Percentiles rank a stretch among this genome's conserved stretches.
phyloP scores from a whole-genome alignment of 1,140 invertebrate species.

The Cotesia chilonis region DNA sequence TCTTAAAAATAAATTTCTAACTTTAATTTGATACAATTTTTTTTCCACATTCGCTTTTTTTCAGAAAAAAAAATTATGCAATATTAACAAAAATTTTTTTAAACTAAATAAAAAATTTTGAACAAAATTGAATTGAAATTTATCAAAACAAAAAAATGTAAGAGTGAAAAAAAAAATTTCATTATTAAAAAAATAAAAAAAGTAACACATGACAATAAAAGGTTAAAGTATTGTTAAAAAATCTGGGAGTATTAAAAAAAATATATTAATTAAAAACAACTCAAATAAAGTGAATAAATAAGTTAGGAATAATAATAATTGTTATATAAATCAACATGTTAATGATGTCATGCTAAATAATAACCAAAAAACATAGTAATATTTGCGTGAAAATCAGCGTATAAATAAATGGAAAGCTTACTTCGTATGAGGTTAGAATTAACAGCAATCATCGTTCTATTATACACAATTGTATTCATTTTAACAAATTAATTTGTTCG shows the following conservation, averaged over 20 bases:
- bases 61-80: too few relatives aligned
- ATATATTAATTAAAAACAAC: neutral
- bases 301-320: neutral
- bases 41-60: too few relatives aligned
- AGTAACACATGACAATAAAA: too few relatives aligned
- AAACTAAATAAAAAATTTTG: too few relatives aligned
- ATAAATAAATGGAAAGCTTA: slow-evolving; percentile 46
- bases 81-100: too few relatives aligned
- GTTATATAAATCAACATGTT: neutral
- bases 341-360: slow-evolving; percentile 14
- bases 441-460: slow-evolving; percentile 47
- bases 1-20: too few relatives aligned
- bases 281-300: neutral
- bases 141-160: too few relatives aligned
- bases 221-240: neutral
- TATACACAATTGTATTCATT: slow-evolving; percentile 56
- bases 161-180: too few relatives aligned
- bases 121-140: too few relatives aligned
- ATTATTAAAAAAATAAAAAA: too few relatives aligned
- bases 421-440: slow-evolving; percentile 49
- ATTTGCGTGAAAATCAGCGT: neutral
- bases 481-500: slow-evolving; percentile 31
- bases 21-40: too few relatives aligned
- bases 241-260: neutral
- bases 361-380: slow-evolving; percentile 26